A percentile compares a stretch with the other conserved stretches of the same genome.
Evolutionary conservation across 2,797 vertebrate genomes (phyloP).

Genomic region (Onychomys torridus): DNA sequence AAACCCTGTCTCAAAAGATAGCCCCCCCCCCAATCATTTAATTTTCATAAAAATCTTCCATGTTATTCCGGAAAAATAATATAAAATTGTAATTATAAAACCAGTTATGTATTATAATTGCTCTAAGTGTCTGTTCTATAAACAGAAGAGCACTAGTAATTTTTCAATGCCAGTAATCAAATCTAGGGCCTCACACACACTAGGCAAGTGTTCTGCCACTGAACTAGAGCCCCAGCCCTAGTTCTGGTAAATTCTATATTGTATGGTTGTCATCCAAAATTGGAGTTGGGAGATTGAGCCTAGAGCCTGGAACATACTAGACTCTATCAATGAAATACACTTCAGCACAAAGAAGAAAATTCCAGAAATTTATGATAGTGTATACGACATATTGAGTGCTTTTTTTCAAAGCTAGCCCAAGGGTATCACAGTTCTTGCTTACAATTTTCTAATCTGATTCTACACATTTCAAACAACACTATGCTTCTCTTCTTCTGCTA

Average conservation of each 20-base stretch:
- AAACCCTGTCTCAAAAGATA: background rate
- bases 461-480: background rate
- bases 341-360: background rate
- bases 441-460: conserved; percentile 45
- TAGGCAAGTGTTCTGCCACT: background rate
- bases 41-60: background rate
- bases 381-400: background rate
- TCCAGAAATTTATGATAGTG: conserved; percentile 5
- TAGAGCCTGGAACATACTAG: background rate
- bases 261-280: background rate
- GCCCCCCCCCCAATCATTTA: background rate
- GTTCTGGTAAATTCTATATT: conserved; percentile 48
- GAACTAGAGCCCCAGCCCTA: background rate
- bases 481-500: background rate
- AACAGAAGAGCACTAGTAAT: background rate
- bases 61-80: background rate
- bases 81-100: conserved; percentile 47
- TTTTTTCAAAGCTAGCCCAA: conserved; percentile 43
- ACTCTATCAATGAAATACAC: background rate
- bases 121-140: background rate
- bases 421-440: conserved; percentile 6
- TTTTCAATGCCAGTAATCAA: background rate
- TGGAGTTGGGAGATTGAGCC: background rate
- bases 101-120: conserved; percentile 29
- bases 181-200: background rate